Percentiles rank a stretch among this genome's conserved stretches.
Conservation (phyloP, 2,797 vertebrate species). For the Borostomias antarcticus region DNA sequence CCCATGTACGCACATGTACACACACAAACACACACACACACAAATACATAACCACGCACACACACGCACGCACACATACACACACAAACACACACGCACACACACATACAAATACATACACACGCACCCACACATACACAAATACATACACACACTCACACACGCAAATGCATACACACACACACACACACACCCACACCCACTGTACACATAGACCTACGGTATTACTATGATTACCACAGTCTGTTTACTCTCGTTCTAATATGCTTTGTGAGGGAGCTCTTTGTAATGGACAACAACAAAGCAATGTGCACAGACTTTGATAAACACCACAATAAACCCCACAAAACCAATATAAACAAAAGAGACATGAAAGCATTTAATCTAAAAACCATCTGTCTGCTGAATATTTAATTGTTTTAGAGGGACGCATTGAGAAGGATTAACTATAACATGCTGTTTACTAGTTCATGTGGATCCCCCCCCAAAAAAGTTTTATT, state of each 20-base stretch:
- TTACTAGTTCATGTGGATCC: not conserved
- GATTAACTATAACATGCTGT: conserved; percentile 4
- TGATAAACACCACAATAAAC: conserved; percentile 22
- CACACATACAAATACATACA: no score
- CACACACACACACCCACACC: not conserved
- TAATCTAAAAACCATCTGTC: conserved; percentile 11
- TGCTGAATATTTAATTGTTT: conserved; percentile 5
- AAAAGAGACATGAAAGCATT: conserved; percentile 6
- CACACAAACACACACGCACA: not conserved
- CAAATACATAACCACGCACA: not conserved
- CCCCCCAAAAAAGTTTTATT: not conserved
- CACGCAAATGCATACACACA: not conserved
- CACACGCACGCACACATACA: not conserved
- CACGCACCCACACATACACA: no score
- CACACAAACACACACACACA: no score
- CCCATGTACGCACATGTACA: not conserved
- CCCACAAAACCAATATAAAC: not conserved
- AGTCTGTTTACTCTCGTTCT: conserved; percentile 1
- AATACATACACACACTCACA: not conserved
- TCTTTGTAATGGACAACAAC: not conserved
- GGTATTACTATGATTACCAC: not conserved
- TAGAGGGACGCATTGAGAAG: not conserved
- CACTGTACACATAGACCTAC: not conserved
- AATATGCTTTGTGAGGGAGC: conserved; percentile 8
- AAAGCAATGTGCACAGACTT: not conserved